A percentile compares a stretch with the other conserved stretches of the same genome.
These are phyloP conservation scores for Chironomus striatipennis DNA, from an alignment of 1,140 invertebrate genomes.

Conservation along the genomic window DNA sequence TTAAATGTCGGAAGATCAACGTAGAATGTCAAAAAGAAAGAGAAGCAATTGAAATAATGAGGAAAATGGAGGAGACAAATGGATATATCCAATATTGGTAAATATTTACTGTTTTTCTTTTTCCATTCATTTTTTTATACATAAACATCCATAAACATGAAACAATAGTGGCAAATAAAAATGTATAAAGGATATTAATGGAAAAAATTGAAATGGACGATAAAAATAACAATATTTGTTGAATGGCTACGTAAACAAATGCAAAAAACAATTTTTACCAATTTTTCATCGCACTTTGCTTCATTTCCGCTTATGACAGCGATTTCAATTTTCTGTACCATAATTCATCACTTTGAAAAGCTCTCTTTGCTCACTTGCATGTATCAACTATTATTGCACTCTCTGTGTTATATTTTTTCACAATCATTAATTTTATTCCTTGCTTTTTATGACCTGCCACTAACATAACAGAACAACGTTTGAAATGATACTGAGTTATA, in stretches of 20 bases:
- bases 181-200: too few relatives aligned
- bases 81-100: neutral
- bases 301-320: constrained; percentile 31
- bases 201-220: too few relatives aligned
- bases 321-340: constrained; percentile 39
- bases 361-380: neutral
- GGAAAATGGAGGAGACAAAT: neutral
- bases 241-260: neutral
- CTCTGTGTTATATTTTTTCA: neutral
- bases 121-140: neutral
- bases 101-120: neutral
- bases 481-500: neutral
- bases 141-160: neutral
- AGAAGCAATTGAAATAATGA: neutral
- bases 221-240: neutral
- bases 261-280: constrained; percentile 32
- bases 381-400: neutral
- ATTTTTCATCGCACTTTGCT: constrained; percentile 29
- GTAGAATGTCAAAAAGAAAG: too few relatives aligned
- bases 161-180: neutral
- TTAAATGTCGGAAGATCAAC: too few relatives aligned
- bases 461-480: neutral
- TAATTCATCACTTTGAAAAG: constrained; percentile 20
- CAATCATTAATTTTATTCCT: constrained; percentile 15
- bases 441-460: neutral